Evolutionary conservation across 2,888 invertebrate genomes (phyloP).

Genomic region (Beris morrisii): DNA sequence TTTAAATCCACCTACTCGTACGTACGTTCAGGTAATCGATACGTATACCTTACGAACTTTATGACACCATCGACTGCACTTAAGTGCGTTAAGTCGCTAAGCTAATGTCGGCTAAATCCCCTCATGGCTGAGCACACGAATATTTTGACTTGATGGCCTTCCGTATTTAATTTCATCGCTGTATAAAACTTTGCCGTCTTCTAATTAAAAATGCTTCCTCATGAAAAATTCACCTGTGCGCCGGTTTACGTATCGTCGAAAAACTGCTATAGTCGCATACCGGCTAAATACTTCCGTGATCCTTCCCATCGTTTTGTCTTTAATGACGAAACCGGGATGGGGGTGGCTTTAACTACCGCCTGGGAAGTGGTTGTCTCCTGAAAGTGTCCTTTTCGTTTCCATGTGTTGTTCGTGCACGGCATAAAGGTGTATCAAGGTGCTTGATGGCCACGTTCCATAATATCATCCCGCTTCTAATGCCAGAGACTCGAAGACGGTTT

Average conservation of each 20-base stretch:
- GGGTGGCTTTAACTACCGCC: constrained; percentile 40
- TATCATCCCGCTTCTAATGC: neutral
- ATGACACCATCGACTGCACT: no score
- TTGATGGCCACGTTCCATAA: no score
- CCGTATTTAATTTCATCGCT: constrained; percentile 21
- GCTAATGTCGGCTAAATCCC: no score
- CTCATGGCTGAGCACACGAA: no score
- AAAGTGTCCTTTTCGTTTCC: constrained; percentile 6
- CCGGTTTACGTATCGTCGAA: no score
- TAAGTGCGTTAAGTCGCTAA: no score
- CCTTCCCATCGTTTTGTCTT: constrained; percentile 33
- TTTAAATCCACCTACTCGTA: no score
- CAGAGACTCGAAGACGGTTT: constrained; percentile 6
- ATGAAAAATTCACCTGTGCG: constrained; percentile 46
- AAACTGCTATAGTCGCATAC: constrained; percentile 31
- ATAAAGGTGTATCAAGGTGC: no score
- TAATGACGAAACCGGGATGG: neutral
- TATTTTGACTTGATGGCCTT: no score
- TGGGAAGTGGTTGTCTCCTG: constrained; percentile 35
- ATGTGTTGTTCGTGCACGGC: no score
- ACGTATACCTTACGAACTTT: no score
- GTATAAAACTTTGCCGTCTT: constrained; percentile 50
- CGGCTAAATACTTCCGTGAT: constrained; percentile 28
- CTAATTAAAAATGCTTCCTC: constrained; percentile 54
- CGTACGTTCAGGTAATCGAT: no score